These are phyloP conservation scores for Ancistrus triradiatus DNA, from an alignment of 2,113 vertebrate species.

Conservation along the genomic window DNA sequence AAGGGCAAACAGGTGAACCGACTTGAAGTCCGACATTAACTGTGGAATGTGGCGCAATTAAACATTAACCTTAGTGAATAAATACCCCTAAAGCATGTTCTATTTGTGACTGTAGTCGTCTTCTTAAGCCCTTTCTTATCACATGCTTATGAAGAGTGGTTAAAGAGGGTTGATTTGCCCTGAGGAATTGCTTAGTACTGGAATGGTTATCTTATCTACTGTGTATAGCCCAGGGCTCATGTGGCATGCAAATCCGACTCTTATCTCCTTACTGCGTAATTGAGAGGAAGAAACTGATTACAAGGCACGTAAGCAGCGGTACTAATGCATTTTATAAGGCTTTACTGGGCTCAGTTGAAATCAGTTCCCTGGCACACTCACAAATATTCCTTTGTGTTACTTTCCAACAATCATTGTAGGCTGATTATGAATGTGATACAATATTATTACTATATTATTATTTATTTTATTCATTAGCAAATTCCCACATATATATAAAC, in stretches of 20 bases:
- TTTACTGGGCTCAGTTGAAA: neutral
- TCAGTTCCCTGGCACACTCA: neutral
- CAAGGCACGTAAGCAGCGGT: neutral
- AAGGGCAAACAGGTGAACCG: neutral
- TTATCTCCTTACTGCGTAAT: constrained; percentile 16
- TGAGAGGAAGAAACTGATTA: neutral
- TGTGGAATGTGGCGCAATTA: no score
- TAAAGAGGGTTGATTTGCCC: neutral
- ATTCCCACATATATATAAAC: no score
- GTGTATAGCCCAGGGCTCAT: neutral
- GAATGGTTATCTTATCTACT: constrained; percentile 10
- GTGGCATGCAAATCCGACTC: neutral
- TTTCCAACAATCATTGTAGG: no score
- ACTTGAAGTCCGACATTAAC: constrained; percentile 1
- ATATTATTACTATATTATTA: no score
- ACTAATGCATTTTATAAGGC: no score
- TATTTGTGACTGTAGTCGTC: constrained; percentile 3
- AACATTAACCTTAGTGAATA: constrained; percentile 29
- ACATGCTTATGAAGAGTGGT: neutral
- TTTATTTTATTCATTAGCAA: no score
- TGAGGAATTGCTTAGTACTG: neutral
- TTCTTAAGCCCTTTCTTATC: constrained; percentile 4
- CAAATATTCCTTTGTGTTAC: neutral
- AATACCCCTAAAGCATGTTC: neutral
- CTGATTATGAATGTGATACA: no score